Evolutionary conservation across 2,113 vertebrate species (phyloP).

Genomic region (Ptilorrhoa leucosticta): DNA sequence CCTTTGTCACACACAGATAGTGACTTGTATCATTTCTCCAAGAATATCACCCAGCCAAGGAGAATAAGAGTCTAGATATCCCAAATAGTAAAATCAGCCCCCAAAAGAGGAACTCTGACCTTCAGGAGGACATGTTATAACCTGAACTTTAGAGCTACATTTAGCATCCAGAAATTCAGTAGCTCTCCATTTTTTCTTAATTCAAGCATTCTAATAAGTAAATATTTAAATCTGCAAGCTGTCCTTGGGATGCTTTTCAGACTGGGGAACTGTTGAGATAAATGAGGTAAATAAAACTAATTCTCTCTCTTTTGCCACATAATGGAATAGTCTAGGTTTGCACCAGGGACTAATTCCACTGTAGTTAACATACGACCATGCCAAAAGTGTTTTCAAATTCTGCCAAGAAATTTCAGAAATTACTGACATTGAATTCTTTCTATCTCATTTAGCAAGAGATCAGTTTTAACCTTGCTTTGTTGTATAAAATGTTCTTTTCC

Average conservation of each 20-base stretch:
- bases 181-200: background rate
- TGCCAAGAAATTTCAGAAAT: background rate
- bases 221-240: background rate
- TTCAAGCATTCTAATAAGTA: background rate
- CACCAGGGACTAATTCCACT: background rate
- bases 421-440: background rate
- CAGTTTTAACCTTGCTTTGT: background rate
- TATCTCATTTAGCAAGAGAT: background rate
- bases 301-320: background rate
- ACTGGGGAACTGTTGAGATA: background rate
- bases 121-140: background rate
- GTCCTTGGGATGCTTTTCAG: background rate
- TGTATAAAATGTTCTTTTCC: background rate
- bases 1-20: background rate
- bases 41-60: background rate
- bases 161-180: background rate
- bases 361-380: background rate
- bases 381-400: background rate
- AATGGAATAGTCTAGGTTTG: background rate
- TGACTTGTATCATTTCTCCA: background rate
- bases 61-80: background rate
- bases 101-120: background rate
- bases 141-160: background rate
- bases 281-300: background rate
- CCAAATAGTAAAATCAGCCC: background rate